Evolutionary conservation across 1,140 invertebrate species (phyloP), one percentile per base, ranked within the genome.

Genomic region (Littorina saxatilis): DNA sequence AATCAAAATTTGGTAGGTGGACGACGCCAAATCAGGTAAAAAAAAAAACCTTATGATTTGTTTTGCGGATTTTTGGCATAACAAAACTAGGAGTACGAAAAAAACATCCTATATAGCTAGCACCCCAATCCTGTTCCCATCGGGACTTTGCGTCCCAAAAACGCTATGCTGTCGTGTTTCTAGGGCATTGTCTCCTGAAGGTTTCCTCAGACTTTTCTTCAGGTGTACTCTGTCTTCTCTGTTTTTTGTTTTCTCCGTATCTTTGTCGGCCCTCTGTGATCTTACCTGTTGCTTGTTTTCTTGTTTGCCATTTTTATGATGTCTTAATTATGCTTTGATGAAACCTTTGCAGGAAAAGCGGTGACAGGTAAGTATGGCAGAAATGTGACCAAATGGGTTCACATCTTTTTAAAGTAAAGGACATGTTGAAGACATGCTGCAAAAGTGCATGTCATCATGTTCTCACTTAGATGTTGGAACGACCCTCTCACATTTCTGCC

Each of bases 21-120:
- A 73, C 40, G 29, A 20, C 70, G 43, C 43, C 70, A 5, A 15
- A 43, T 50, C 70, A 73, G 70, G 70, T 73, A 73, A 73, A 61
- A 47, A 47, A 9, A 39, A 20, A 27, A 68, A 39, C 13, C 35
- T 20, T 15, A 2, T 7, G n/a, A 40, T 35, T 11, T 72, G 5
- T 50, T 73, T 73, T 72, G 68, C 20, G 37, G 37, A 72, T n/a
- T 72, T 73, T 73, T 29, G 35, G 66, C 15, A 2, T 39, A 47
- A 17, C 7, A 47, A 47, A 5, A 47, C 7, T 47, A 47, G 43
- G 43, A 47, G 7, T 47, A 5, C 43, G 7, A 47, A 17, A 47
- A 47, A 47, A 47, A 47, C 43, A 5, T 47, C 43, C 43, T 17
- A 5, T 17, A 47, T 47, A n/a, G 43, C 43, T 47, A 47, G 43